phyloP scores from a whole-genome alignment of 1,140 invertebrate genomes.

The Triops cancriformis region DNA sequence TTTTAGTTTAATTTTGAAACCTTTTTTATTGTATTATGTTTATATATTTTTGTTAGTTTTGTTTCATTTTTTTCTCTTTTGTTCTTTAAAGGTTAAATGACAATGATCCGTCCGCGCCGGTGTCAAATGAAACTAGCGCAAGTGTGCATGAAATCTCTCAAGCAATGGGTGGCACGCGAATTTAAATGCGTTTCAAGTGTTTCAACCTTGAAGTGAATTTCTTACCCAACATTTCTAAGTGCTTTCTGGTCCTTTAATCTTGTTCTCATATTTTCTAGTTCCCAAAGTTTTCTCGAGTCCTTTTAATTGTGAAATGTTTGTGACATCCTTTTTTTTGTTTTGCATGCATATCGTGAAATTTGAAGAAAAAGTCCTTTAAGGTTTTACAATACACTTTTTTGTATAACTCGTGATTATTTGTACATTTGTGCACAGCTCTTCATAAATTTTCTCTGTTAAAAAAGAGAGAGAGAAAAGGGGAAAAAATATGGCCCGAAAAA shows the following conservation, averaged over 20 bases:
- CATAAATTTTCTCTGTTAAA: slow-evolving; percentile 4
- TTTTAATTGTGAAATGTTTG: too few relatives aligned
- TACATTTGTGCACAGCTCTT: slow-evolving; percentile 15
- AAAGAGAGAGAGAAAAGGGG: slow-evolving; percentile 14
- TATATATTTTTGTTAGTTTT: not conserved
- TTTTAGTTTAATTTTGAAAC: too few relatives aligned
- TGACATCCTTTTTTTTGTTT: not conserved
- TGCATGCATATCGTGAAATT: not conserved
- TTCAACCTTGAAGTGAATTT: too few relatives aligned
- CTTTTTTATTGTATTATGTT: not conserved
- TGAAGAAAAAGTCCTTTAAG: not conserved
- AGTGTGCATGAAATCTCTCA: too few relatives aligned
- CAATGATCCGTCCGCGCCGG: not conserved
- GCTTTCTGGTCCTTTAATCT: too few relatives aligned
- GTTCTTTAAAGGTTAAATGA: too few relatives aligned
- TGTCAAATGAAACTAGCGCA: not conserved
- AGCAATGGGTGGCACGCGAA: too few relatives aligned
- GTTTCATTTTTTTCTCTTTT: too few relatives aligned
- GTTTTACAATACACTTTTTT: slow-evolving; percentile 11
- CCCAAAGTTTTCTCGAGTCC: not conserved
- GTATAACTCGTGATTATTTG: slow-evolving; percentile 11
- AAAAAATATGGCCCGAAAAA: slow-evolving; percentile 4
- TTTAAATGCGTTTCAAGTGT: too few relatives aligned
- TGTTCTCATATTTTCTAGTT: not conserved
- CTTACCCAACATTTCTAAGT: too few relatives aligned